Base-by-base conservation (phyloP, 2,888 invertebrate species). In the Caenorhabditis sp. region DNA sequence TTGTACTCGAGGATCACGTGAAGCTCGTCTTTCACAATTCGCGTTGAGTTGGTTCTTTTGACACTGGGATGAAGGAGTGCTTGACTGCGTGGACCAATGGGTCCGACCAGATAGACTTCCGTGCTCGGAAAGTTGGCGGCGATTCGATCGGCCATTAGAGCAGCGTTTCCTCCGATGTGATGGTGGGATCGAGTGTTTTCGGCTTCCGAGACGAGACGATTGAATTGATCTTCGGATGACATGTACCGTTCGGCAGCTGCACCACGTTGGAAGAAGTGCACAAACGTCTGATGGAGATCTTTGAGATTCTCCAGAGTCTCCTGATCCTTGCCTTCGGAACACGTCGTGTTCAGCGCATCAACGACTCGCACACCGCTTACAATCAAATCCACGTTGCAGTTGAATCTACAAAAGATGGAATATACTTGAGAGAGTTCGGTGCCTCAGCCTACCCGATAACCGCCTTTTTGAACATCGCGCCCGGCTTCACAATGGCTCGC, bases 1-100 rank as follows among this genome's bases (percentile, higher is more conserved):
- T 89, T 88, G 77, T 90, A 90, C 79, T 91, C 91, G 88, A 91
- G 86, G 68, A 91, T 90, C 5, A 91, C 87, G 82, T 91, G 91
- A 11, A 90, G 83, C 79, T 91, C 91, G 79, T 91, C 91, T 53
- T 84, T 83, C 7, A 83, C 79, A 53, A 88, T 88, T 50, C 86
- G 53, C 7, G 88, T 88, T 7, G 87, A 87, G 62, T 87, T 84
- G 17, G 90, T 90, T 53, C 90, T 85, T 17, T 84, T 80, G 5
- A 91, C 87, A 5, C 86, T 82, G n/a, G 87, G 83, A 55, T 90
- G 89, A 15, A 91, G 85, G 17, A 91, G 85, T 7, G 88, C 83
- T 59, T 86, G 83, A 17, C 90, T 84, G 35, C 89, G 83, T 6
- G 90, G 90, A 7, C 91, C 91, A 22, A 91, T 89, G 32, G 91